These are phyloP conservation scores for Bombyx mori DNA, from an alignment of 1,140 invertebrate species.

Conservation along the genomic window DNA sequence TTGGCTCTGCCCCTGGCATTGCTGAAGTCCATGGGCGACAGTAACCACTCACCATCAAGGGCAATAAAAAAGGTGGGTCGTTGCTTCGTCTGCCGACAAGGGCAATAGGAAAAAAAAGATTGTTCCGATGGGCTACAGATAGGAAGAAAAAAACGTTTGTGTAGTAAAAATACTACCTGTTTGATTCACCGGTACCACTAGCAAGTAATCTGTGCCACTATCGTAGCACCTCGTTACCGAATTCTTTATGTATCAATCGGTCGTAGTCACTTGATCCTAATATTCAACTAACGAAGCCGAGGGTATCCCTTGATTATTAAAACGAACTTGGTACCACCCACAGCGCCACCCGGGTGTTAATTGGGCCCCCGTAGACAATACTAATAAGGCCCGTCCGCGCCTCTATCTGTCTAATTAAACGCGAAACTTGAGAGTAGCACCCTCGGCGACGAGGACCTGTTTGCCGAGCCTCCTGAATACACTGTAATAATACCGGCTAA, in stretches of 20 bases:
- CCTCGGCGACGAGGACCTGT: conserved; percentile 61
- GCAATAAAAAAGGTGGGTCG: no score
- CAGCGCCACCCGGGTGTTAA: conserved; percentile 59
- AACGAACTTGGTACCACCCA: conserved; percentile 63
- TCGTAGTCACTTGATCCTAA: conserved; percentile 47
- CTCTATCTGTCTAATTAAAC: conserved; percentile 70
- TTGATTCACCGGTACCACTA: no score
- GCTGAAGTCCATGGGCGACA: no score
- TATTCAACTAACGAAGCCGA: conserved; percentile 63
- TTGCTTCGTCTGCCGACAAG: no score
- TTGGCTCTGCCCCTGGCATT: no score
- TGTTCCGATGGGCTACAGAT: no score
- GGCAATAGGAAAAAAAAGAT: no score
- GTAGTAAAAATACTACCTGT: no score
- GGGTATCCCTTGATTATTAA: conserved; percentile 67
- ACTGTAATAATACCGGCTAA: conserved; percentile 69
- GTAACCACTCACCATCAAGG: no score
- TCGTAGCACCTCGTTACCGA: no score
- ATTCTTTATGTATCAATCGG: conserved; percentile 1
- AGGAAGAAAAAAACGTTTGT: no score
- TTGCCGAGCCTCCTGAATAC: conserved; percentile 65
- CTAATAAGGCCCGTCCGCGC: conserved; percentile 68
- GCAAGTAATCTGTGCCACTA: no score
- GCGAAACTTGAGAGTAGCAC: conserved; percentile 68
- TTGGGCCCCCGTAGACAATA: conserved; percentile 70